Conservation (phyloP, 2,113 vertebrate genomes). For the Daboia siamensis region DNA sequence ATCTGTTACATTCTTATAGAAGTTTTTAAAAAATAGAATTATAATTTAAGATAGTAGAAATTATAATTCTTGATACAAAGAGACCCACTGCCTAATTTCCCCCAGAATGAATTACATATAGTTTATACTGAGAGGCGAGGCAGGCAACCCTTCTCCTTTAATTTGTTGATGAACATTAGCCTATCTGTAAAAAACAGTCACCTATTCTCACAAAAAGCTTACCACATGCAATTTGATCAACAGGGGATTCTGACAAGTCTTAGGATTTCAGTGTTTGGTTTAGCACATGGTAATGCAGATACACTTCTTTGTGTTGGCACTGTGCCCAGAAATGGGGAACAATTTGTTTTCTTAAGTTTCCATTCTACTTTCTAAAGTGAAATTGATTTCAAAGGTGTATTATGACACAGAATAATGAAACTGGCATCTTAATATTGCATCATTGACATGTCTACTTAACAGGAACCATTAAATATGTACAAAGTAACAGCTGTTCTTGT, state of each 20-base stretch:
- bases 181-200: not conserved
- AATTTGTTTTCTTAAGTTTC: conserved; percentile 48
- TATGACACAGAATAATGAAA: conserved; percentile 60
- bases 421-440: conserved; percentile 58
- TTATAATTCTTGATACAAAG: not conserved
- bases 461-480: conserved; percentile 72
- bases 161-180: not conserved
- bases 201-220: not conserved
- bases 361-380: conserved; percentile 52
- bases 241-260: not conserved
- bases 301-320: conserved; percentile 34
- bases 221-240: not conserved
- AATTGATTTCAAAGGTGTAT: conserved; percentile 53
- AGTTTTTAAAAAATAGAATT: not conserved
- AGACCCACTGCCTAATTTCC: not conserved
- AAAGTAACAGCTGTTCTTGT: conserved; percentile 66
- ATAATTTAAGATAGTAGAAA: not conserved
- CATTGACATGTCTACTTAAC: conserved; percentile 68
- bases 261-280: conserved; percentile 9
- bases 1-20: not conserved
- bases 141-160: not conserved
- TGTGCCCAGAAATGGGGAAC: conserved; percentile 37
- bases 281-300: conserved; percentile 44
- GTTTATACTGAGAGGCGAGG: not conserved
- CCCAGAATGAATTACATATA: not conserved